Conservation (phyloP, 2,888 invertebrate species). For the Tryphoninae sp. region DNA sequence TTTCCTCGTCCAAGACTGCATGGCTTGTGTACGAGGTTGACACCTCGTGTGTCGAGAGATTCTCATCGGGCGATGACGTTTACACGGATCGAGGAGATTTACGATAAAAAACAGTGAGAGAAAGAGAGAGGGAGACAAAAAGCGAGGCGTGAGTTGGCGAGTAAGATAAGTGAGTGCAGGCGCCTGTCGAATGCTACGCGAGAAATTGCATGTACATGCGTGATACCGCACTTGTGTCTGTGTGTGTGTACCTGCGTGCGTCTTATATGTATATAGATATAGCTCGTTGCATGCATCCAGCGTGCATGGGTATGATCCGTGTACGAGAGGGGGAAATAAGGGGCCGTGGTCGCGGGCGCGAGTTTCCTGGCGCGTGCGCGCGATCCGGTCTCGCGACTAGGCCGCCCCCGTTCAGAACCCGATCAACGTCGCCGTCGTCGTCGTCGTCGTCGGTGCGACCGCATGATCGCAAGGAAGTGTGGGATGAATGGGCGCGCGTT, state of each 20-base stretch:
- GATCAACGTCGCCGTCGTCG: constrained; percentile 63
- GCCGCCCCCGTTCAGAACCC: constrained; percentile 69
- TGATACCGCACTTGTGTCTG: neutral
- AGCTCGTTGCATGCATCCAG: neutral
- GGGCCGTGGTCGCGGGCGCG: constrained; percentile 47
- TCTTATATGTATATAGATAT: constrained; percentile 10
- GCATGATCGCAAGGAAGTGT: constrained; percentile 66
- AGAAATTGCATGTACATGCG: constrained; percentile 56
- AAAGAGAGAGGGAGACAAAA: constrained; percentile 21
- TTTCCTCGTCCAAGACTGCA: constrained; percentile 15
- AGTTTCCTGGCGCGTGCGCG: constrained; percentile 70
- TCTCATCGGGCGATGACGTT: constrained; percentile 64
- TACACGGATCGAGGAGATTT: constrained; percentile 65
- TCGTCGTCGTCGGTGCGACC: constrained; percentile 46
- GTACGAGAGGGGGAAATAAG: constrained; percentile 11
- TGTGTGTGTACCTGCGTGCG: constrained; percentile 14
- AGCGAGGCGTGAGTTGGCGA: constrained; percentile 30
- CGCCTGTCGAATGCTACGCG: constrained; percentile 65
- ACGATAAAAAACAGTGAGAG: constrained; percentile 8
- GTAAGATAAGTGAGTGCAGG: constrained; percentile 63
- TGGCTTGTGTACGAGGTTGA: constrained; percentile 27
- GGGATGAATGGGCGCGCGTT: constrained; percentile 71
- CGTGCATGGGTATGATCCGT: constrained; percentile 21
- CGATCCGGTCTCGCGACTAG: constrained; percentile 51
- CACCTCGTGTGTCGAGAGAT: constrained; percentile 49